Base-by-base conservation (phyloP, 2,797 vertebrate genomes). In the Enteromius viviparus region DNA sequence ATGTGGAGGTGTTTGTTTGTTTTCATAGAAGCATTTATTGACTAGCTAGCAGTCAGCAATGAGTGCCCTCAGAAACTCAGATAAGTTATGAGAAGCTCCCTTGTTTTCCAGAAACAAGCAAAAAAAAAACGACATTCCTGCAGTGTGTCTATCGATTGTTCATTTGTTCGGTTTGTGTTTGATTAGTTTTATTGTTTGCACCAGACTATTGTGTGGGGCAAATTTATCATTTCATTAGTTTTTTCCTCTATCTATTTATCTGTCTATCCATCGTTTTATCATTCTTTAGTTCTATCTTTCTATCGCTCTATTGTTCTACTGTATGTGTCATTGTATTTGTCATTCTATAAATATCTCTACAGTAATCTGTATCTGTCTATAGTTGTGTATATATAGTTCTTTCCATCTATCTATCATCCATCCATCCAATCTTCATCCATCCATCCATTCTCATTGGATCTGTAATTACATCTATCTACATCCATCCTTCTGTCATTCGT, bases 391-490 rank as follows among this genome's bases (percentile, higher is more conserved):
- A 40, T 40, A 5, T 40, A 40, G 37, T 40, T 40, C 53, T 8
- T 2, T 53, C 19, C 12, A 14, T 14, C 45, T 47, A 15, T 47
- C 45, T 47, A 15, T 49, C 49, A 83, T 85, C 85, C 72, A 37
- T 88, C 87, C 83, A 12, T 85, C 87, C 37, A 34, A 34, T 34
- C 3, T 34, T 34, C 37, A 55, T 55, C 53, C 2, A 17, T 21
- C 6, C 15, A 21, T 3, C 51, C 2, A 21, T 55, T 55, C 19
- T 37, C 34, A 37, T 37, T 37, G 1, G 34, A 37, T 37, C 4
- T 37, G 34, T 37, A 37, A 37, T 37, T 37, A 6, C 1, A 49
- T 47, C 45, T 47, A 49, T 49, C 47, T 49, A 15, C 1, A 4
- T 53, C 7, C 5, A 17, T 49, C 47, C 6, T 1, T 7, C 51